Conservation (phyloP, 1,140 invertebrate genomes). For the Brachionus manjavacas region DNA sequence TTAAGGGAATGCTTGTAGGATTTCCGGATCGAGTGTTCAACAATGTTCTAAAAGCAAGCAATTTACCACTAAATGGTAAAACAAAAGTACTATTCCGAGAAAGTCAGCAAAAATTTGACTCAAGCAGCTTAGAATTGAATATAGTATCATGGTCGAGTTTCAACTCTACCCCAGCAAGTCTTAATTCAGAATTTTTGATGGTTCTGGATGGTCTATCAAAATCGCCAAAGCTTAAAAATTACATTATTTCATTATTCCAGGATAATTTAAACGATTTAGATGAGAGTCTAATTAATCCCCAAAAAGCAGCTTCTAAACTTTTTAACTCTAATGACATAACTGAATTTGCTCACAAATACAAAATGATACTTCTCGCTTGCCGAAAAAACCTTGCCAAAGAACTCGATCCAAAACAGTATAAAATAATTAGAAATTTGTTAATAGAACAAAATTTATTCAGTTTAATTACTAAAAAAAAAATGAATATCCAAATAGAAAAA, state of each 20-base stretch:
- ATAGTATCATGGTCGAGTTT: not conserved
- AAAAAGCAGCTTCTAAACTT: not conserved
- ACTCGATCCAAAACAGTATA: not conserved
- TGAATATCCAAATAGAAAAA: not conserved
- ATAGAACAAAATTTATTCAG: not conserved
- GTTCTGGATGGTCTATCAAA: not conserved
- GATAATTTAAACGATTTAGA: not conserved
- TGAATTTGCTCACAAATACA: constrained; percentile 4
- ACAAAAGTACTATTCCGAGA: not conserved
- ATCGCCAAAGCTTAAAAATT: not conserved
- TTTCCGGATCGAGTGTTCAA: not conserved
- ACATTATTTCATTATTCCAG: not conserved
- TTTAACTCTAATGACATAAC: not conserved
- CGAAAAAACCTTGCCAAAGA: not conserved
- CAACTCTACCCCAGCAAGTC: not conserved
- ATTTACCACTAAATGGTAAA: not conserved
- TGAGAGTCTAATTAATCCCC: not conserved
- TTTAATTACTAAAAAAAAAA: not conserved
- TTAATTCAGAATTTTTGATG: constrained; percentile 5
- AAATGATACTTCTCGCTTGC: not conserved
- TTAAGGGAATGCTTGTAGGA: not conserved
- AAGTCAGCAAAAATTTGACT: constrained; percentile 10
- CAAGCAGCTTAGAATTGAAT: not conserved
- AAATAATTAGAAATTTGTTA: not conserved
- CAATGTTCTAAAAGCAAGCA: not conserved